phyloP scores from a whole-genome alignment of 2,888 invertebrate genomes.

The Synergus itoensis region DNA sequence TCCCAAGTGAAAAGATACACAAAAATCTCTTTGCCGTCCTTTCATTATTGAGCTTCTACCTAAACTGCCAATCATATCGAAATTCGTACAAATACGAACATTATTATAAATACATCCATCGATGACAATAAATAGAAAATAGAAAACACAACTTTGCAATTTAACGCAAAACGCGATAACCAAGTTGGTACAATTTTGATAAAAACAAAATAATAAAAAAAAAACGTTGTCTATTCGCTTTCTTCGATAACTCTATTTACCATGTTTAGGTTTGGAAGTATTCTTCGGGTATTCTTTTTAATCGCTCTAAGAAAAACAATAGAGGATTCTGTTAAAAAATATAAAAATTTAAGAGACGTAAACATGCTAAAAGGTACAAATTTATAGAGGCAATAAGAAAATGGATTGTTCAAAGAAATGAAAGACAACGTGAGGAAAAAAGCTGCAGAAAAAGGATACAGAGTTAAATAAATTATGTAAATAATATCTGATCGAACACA shows the following conservation, averaged over 20 bases:
- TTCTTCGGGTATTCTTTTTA: background rate
- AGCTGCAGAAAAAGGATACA: background rate
- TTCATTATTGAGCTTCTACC: slow-evolving; percentile 21
- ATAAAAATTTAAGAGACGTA: background rate
- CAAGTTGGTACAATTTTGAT: background rate
- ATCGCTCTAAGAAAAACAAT: background rate
- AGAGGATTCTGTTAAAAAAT: background rate
- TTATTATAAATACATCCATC: slow-evolving; percentile 7
- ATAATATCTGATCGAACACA: background rate
- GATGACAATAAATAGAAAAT: slow-evolving; percentile 28
- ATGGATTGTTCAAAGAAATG: background rate
- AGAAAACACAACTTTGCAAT: background rate
- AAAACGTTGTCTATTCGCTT: background rate
- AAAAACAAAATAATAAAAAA: background rate
- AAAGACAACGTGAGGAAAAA: background rate
- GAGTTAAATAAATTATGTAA: slow-evolving; percentile 28
- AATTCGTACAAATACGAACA: slow-evolving; percentile 16
- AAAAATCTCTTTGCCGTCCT: slow-evolving; percentile 15
- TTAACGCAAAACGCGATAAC: background rate
- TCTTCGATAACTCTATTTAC: background rate
- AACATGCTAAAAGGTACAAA: too few relatives aligned
- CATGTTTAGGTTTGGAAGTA: background rate
- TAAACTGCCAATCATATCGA: slow-evolving; percentile 10
- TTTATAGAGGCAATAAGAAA: background rate
- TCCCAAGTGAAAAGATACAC: slow-evolving; percentile 41